Evolutionary conservation across 1,140 invertebrate genomes (phyloP).

Genomic region (Metopolophium dirhodum): DNA sequence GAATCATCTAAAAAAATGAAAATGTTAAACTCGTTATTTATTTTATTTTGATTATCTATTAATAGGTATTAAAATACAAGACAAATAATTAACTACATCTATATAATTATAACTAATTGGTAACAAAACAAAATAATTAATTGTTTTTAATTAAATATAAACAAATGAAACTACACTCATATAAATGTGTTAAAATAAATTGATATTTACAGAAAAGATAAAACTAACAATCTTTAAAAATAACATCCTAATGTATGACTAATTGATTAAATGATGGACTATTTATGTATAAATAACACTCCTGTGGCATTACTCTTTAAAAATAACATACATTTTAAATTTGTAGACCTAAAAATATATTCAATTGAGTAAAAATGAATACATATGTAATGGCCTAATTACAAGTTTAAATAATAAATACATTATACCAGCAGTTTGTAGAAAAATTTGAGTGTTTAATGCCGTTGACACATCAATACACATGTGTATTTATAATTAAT

Average conservation of each 20-base stretch:
- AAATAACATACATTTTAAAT: not conserved
- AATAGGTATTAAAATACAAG: not conserved
- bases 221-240: not conserved
- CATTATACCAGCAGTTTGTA: not conserved
- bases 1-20: not conserved
- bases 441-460: not conserved
- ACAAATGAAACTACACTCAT: not conserved
- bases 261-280: not conserved
- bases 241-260: not conserved
- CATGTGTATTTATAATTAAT: no score
- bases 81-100: not conserved
- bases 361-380: not conserved
- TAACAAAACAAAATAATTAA: slow-evolving; percentile 24
- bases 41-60: not conserved
- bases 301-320: not conserved
- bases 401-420: not conserved
- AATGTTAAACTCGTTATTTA: not conserved
- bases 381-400: not conserved
- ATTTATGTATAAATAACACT: not conserved
- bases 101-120: slow-evolving; percentile 29
- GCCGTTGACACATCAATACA: no score
- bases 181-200: not conserved
- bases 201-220: not conserved
- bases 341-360: not conserved
- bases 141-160: not conserved